Evolutionary conservation across 2,888 invertebrate genomes (phyloP).

Genomic region (Plagodis pulveraria): DNA sequence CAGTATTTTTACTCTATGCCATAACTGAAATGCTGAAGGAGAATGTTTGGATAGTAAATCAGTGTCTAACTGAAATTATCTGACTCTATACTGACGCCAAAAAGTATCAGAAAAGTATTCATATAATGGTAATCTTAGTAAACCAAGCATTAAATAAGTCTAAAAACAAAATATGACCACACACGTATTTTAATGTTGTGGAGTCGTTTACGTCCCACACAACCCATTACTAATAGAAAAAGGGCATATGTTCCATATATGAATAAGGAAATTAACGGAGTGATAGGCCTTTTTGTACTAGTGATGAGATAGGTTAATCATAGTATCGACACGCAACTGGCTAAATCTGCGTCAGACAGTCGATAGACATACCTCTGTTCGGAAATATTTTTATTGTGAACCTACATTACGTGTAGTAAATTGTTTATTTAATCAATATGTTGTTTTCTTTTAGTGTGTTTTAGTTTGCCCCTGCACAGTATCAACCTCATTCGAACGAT

Average conservation of each 20-base stretch:
- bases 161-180: too few species aligned
- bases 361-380: conserved; percentile 76
- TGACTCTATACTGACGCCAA: too few species aligned
- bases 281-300: conserved; percentile 10
- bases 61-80: too few species aligned
- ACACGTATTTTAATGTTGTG: too few species aligned
- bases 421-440: conserved; percentile 81
- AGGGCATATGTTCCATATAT: neutral
- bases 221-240: conserved; percentile 6
- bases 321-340: conserved; percentile 50
- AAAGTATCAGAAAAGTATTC: too few species aligned
- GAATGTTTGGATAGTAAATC: too few species aligned
- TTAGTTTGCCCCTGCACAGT: too few species aligned
- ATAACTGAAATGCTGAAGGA: too few species aligned
- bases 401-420: conserved; percentile 85
- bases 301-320: conserved; percentile 38
- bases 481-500: too few species aligned
- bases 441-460: conserved; percentile 55
- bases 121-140: too few species aligned
- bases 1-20: too few species aligned
- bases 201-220: neutral
- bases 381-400: conserved; percentile 82
- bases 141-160: too few species aligned
- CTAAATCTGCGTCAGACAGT: conserved; percentile 81
- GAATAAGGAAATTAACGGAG: neutral